Evolutionary conservation across 2,113 vertebrate species (phyloP).

Genomic region (Perccottus glenii): DNA sequence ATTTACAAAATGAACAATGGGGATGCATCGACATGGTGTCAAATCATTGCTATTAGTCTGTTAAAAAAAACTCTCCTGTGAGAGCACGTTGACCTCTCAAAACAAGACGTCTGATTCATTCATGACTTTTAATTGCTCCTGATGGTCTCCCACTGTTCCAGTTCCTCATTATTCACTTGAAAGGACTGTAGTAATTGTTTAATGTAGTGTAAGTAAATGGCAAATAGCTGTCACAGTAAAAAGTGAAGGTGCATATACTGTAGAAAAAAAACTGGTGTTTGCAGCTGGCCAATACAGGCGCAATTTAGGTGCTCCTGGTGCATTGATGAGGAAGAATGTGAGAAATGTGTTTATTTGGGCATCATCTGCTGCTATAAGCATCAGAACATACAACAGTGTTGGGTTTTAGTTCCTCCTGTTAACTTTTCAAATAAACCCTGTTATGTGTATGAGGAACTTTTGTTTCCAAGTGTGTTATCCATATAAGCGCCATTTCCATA

Average conservation of each 20-base stretch:
- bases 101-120: conserved; percentile 45
- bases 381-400: too few species aligned
- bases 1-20: conserved; percentile 3
- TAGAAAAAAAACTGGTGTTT: not conserved
- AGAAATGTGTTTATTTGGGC: not conserved
- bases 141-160: conserved; percentile 51
- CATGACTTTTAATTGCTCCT: conserved; percentile 54
- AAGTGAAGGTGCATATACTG: conserved; percentile 14
- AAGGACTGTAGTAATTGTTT: conserved; percentile 57
- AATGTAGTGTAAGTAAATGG: conserved; percentile 53
- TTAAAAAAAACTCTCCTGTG: conserved; percentile 21
- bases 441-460: too few species aligned
- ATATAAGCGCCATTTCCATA: too few species aligned
- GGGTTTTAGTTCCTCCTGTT: too few species aligned
- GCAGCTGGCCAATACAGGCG: not conserved
- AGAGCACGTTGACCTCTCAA: conserved; percentile 50
- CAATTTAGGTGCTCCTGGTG: not conserved
- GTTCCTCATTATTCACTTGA: conserved; percentile 49
- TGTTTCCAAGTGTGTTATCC: too few species aligned
- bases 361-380: not conserved
- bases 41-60: conserved; percentile 29
- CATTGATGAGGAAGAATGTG: not conserved
- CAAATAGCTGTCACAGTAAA: conserved; percentile 35
- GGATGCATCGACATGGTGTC: conserved; percentile 11
- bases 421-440: too few species aligned